A percentile compares a stretch with the other conserved stretches of the same genome.
phyloP scores from a whole-genome alignment of 2,797 vertebrate species.

The Perdix hodgsoniae region DNA sequence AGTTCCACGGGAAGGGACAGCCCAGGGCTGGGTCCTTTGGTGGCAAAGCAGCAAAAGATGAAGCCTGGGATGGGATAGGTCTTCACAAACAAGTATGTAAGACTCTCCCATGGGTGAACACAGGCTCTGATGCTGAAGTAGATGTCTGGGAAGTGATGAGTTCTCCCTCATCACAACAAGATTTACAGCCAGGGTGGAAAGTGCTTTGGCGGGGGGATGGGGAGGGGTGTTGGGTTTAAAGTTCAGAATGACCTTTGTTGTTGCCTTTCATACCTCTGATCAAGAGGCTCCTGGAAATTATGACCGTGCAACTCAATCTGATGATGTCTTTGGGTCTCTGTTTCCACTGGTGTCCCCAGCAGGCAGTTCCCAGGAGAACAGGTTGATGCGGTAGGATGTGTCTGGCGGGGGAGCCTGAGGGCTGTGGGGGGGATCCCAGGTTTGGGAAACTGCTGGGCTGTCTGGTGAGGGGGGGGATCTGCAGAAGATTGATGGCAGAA shows the following conservation, averaged over 20 bases:
- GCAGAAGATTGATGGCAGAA: slow-evolving; percentile 44
- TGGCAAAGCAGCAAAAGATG: fast-evolving
- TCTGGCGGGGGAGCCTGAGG: background rate
- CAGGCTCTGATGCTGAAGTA: background rate
- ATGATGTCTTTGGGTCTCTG: slow-evolving; percentile 10
- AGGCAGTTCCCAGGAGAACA: slow-evolving; percentile 26
- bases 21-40: background rate
- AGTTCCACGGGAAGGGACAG: background rate
- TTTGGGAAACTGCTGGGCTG: background rate
- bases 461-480: background rate
- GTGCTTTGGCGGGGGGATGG: slow-evolving; percentile 55
- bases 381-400: background rate
- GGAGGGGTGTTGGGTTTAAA: slow-evolving; percentile 62
- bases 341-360: background rate
- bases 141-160: background rate
- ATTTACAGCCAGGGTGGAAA: slow-evolving; percentile 59
- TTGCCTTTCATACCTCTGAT: slow-evolving; percentile 69
- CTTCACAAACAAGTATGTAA: background rate
- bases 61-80: background rate
- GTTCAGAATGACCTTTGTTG: slow-evolving; percentile 73
- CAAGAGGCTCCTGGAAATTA: slow-evolving; percentile 71
- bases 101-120: background rate
- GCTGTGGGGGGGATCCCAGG: fast-evolving
- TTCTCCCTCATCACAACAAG: background rate
- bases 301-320: slow-evolving; percentile 54